Evolutionary conservation across 2,113 vertebrate species (phyloP), one percentile per base, ranked within the genome.

Genomic region (Gasterosteus aculeatus): DNA sequence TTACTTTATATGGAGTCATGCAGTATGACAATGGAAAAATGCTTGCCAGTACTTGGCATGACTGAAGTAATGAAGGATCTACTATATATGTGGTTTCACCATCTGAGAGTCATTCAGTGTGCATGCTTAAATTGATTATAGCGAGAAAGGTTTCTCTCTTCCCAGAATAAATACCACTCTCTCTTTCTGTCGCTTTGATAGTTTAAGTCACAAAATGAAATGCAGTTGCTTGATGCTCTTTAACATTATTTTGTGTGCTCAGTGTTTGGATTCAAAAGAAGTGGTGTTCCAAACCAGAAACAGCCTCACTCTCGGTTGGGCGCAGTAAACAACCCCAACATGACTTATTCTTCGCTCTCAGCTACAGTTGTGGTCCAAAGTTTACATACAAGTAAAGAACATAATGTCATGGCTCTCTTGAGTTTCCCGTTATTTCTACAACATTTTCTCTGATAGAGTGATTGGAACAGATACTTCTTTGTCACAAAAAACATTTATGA

Each of bases 211-310:
- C 29, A 65, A 62, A 69, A 33, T 29, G 12, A 72, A 85, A 78
- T 59, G 69, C 16, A 16, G 69, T 63, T 80, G 74, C 53, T 51
- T 78, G 64, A 72, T 78, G 74, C 71, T 85, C 62, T 76, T 86
- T 53, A 67, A 78, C 65, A 31, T 87, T 67, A 85, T 88, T 65
- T 44, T 72, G 69, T 84, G 72, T 75, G 69, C 80, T 88, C 69
- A 26, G 11, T 4, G 31, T 67, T 62, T 69, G 67, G 61, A 84
- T 57, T 83, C 75, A 83, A 83, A 22, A 91, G 46, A 86, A 74
- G 42, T 57, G 49, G 42, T 31, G 77, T 69, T 56, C 47, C 51
- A 80, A 82, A 79, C 71, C n/a, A 76, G 66, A 84, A 62, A 74
- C 41, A 70, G 59, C 35, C 19, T 68, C 42, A 65, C 54, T 76